A percentile compares a stretch with the other conserved stretches of the same genome.
Evolutionary conservation across 2,888 invertebrate species (phyloP).

Genomic region (Corbicula japonica): DNA sequence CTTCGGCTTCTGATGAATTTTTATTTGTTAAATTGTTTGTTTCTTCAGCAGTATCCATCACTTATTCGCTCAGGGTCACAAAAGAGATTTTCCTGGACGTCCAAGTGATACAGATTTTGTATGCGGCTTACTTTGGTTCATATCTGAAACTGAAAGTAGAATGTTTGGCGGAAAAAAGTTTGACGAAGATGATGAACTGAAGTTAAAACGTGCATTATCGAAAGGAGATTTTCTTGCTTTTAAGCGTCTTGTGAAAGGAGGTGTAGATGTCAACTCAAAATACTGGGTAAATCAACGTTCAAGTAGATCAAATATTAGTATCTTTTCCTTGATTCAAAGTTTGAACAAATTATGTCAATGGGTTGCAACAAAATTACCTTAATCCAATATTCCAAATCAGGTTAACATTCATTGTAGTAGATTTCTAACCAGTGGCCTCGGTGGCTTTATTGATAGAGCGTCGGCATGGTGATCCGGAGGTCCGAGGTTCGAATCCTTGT

Average conservation of each 20-base stretch:
- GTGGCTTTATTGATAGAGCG: no score
- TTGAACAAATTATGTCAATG: no score
- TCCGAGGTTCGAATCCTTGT: no score
- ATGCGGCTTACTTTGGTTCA: not conserved
- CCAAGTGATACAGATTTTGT: not conserved
- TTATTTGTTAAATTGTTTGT: no score
- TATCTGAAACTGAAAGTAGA: not conserved
- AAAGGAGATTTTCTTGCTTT: slow-evolving; percentile 67
- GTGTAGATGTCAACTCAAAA: slow-evolving; percentile 72
- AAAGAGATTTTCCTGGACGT: not conserved
- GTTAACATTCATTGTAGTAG: no score
- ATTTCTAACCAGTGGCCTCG: no score
- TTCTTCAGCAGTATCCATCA: no score
- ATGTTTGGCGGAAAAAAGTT: not conserved
- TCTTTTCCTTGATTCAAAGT: no score
- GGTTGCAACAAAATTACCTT: no score
- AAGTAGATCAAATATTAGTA: no score
- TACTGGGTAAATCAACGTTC: slow-evolving; percentile 41
- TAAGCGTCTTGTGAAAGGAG: slow-evolving; percentile 75
- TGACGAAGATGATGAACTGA: slow-evolving; percentile 42
- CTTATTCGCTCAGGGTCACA: not conserved
- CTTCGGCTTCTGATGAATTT: not conserved
- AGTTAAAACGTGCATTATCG: slow-evolving; percentile 69
- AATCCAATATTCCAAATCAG: no score
- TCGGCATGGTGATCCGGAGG: no score